Evolutionary conservation across 2,113 vertebrate genomes (phyloP).

Genomic region (Rhinogobius similis): DNA sequence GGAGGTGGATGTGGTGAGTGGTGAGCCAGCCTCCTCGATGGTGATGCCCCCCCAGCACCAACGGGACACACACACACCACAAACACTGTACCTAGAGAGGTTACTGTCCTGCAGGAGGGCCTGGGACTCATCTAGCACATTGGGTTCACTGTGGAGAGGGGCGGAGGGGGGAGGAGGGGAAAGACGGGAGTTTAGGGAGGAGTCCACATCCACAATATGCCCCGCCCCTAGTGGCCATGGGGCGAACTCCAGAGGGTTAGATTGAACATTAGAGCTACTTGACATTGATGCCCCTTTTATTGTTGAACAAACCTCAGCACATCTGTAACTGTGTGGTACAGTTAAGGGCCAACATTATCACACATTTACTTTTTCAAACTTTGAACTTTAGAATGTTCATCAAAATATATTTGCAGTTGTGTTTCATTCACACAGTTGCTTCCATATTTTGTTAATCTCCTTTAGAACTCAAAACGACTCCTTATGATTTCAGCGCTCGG

Average conservation of each 20-base stretch:
- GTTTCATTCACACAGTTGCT: neutral
- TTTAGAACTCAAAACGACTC: neutral
- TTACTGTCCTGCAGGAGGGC: constrained; percentile 97
- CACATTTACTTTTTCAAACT: too few species aligned
- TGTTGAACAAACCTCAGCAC: constrained; percentile 13
- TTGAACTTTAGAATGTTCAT: too few species aligned
- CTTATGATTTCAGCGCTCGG: too few species aligned
- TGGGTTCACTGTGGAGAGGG: constrained; percentile 98
- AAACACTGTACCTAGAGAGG: constrained; percentile 99
- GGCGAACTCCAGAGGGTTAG: neutral
- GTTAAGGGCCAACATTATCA: too few species aligned
- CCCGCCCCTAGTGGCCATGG: neutral
- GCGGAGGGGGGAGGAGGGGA: constrained; percentile 68
- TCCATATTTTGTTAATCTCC: neutral
- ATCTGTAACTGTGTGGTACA: neutral
- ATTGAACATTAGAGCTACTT: constrained; percentile 19
- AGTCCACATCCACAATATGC: constrained; percentile 70
- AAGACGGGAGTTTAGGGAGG: constrained; percentile 86
- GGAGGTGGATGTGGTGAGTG: constrained; percentile 76
- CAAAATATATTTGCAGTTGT: neutral
- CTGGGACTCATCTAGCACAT: constrained; percentile 99
- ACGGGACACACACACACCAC: constrained; percentile 81
- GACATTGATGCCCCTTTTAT: constrained; percentile 21
- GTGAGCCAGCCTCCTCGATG: constrained; percentile 50
- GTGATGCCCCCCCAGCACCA: constrained; percentile 70